These are phyloP conservation scores for Atopsyche davidsoni DNA, from an alignment of 1,140 invertebrate species.

Conservation along the genomic window DNA sequence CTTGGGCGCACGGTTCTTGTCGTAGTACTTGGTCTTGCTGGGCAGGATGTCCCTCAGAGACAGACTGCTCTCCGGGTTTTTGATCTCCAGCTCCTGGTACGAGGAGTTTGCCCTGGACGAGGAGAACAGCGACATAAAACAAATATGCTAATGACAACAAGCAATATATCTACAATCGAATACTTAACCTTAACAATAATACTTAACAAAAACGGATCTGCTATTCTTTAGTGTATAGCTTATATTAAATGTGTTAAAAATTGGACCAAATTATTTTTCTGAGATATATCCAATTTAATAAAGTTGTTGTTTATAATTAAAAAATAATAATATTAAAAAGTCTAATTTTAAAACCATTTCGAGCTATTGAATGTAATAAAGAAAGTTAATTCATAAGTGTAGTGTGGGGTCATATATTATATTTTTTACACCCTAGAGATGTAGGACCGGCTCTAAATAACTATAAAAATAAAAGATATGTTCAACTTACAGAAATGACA, in stretches of 20 bases:
- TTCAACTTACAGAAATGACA: conserved; percentile 14
- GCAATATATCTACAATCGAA: too few species aligned
- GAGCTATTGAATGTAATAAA: too few species aligned
- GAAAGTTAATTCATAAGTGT: too few species aligned
- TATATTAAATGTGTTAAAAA: background rate
- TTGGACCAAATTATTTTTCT: too few species aligned
- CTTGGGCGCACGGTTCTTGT: conserved; percentile 85
- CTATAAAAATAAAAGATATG: background rate
- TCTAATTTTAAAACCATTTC: too few species aligned
- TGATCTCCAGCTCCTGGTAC: conserved; percentile 45
- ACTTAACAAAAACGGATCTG: background rate
- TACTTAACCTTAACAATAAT: background rate
- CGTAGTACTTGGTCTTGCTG: conserved; percentile 76
- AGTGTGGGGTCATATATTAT: too few species aligned
- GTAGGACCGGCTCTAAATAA: too few species aligned
- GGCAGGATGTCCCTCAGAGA: conserved; percentile 77
- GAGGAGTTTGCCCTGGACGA: conserved; percentile 42
- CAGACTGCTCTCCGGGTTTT: conserved; percentile 54
- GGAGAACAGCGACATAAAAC: background rate
- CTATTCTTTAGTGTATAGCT: background rate
- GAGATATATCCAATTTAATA: too few species aligned
- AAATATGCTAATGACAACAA: too few species aligned
- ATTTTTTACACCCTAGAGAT: too few species aligned
- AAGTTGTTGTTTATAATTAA: too few species aligned
- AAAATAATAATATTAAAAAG: too few species aligned